These are phyloP conservation scores for Paralinhomoeus sp. DNA, from an alignment of 2,888 invertebrate species.

Conservation along the genomic window DNA sequence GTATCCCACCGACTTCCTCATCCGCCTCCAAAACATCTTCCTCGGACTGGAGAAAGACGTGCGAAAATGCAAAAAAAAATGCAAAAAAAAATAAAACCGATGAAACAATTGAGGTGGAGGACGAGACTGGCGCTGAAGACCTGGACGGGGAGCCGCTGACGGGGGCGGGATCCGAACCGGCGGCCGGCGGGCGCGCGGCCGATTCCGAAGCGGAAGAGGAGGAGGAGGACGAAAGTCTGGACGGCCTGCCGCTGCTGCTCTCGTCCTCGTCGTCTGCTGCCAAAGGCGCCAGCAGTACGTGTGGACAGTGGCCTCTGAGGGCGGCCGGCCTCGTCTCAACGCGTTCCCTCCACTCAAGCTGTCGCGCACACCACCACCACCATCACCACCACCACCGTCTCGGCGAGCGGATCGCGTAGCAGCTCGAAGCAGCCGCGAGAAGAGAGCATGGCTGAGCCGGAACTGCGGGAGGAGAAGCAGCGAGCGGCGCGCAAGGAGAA, in stretches of 20 bases:
- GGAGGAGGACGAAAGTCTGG: slow-evolving; percentile 17
- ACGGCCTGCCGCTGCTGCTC: slow-evolving; percentile 25
- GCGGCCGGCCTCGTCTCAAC: too few relatives aligned
- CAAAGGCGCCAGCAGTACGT: too few relatives aligned
- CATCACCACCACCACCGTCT: too few relatives aligned
- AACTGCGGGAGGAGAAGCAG: not conserved
- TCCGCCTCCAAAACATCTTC: slow-evolving; percentile 65
- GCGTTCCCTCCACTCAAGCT: too few relatives aligned
- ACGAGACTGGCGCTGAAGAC: not conserved
- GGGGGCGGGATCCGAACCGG: not conserved
- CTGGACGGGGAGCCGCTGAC: not conserved
- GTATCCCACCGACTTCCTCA: slow-evolving; percentile 73
- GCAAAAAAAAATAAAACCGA: slow-evolving; percentile 9
- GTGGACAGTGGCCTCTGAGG: too few relatives aligned
- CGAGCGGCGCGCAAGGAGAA: not conserved
- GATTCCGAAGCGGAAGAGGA: not conserved
- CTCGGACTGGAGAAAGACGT: slow-evolving; percentile 41
- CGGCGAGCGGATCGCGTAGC: too few relatives aligned
- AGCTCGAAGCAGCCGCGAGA: too few relatives aligned
- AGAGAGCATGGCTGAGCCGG: too few relatives aligned
- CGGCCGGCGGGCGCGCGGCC: not conserved
- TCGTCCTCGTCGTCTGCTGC: too few relatives aligned
- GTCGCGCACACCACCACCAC: too few relatives aligned
- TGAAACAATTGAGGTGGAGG: not conserved
- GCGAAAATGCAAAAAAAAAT: too few relatives aligned